Base-by-base conservation (phyloP, 1,140 invertebrate genomes). In the Bilobella aurantiaca region DNA sequence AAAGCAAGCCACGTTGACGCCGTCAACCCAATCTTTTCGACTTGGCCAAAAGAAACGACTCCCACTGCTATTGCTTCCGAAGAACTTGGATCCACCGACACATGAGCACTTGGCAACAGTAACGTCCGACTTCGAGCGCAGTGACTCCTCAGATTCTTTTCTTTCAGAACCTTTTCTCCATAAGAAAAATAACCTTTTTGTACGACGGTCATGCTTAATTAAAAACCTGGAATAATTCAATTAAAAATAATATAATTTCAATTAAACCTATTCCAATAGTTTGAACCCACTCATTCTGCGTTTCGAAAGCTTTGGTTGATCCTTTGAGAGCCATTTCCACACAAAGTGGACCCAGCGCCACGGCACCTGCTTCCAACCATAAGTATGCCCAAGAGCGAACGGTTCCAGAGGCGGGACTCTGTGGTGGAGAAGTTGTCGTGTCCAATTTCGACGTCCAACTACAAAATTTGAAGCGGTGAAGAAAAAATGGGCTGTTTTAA, bases 341-440 rank as follows among this genome's bases (percentile, higher is more conserved):
- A 68, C 92, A 83, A 27, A 98, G 81, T 16, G 94, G 92, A 1
- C 94, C 94, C 60, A 97, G 79, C 18, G 87, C 86, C 0, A 95
- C 79, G n/a, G 87, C 88, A 2, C 92, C 93, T 3, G 94, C 90
- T 77, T 97, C 94, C 1, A 98, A 81, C 94, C 94, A 98, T 62
- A 86, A 82, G 68, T 91, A 89, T 47, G 78, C 82, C 58, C 83
- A 70, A 0, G 68, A 69, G 12, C 64, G 66, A 25, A 56, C 61
- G 62, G 60, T 67, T 0, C 64, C 66, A 1, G 67, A 69, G 0
- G 67, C 66, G 0, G 71, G 71, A 30, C 68, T 70, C 64, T 69
- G 68, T 1, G 67, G 70, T 18, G 63, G 58, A 5, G 70, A 69
- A 2, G 67, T 69, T 28, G 58, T 66, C 0, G 65, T 46, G 14